Evolutionary conservation across 1,140 invertebrate genomes (phyloP).

Genomic region (Caerostris extrusa): DNA sequence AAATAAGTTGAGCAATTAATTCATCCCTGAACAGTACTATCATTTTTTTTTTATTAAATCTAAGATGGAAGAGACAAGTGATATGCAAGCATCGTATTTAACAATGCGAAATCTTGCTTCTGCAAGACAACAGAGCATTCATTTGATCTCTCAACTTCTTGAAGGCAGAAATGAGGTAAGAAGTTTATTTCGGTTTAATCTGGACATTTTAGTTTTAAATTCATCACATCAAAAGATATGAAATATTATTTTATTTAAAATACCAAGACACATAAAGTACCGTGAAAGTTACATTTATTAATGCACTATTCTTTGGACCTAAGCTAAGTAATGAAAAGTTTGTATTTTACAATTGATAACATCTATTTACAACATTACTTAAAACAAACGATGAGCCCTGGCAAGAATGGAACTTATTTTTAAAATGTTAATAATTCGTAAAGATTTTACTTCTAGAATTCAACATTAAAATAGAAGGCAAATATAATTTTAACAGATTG

Average conservation of each 20-base stretch:
- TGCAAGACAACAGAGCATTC: neutral
- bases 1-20: slow-evolving; percentile 67
- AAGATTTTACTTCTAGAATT: neutral
- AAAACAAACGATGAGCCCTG: neutral
- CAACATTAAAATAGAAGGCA: slow-evolving; percentile 35
- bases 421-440: neutral
- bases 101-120: neutral
- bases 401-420: neutral
- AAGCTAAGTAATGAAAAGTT: neutral
- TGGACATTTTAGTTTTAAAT: neutral
- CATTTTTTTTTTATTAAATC: neutral
- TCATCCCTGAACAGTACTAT: slow-evolving; percentile 60
- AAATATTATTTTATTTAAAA: neutral
- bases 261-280: neutral
- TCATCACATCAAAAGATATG: slow-evolving; percentile 1
- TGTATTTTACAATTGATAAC: neutral
- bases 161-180: slow-evolving; percentile 75
- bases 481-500: slow-evolving; percentile 53
- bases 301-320: neutral
- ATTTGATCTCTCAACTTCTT: slow-evolving; percentile 44
- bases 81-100: slow-evolving; percentile 20
- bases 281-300: neutral
- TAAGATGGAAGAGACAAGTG: slow-evolving; percentile 44
- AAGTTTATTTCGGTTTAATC: slow-evolving; percentile 18
- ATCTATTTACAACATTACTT: slow-evolving; percentile 3